Base-by-base conservation (phyloP, 2,113 vertebrate species). In the Melozone crissalis region DNA sequence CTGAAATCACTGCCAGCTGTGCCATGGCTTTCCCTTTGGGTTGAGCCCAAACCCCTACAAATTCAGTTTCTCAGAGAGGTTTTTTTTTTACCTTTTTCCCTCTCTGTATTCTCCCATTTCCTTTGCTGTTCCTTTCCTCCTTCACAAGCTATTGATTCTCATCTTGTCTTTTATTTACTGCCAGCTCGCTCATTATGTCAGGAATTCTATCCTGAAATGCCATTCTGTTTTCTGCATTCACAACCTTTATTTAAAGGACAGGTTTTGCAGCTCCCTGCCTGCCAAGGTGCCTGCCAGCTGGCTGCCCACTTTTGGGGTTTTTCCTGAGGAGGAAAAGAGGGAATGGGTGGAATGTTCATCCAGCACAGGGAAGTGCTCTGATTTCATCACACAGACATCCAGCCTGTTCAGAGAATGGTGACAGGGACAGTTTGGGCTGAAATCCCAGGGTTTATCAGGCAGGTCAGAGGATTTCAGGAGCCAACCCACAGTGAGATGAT, bases 81-180 rank as follows among this genome's bases (percentile, higher is more conserved):
- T 8, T n/a, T 41, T 41, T 0, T 26, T 78, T 65, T 39, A 61
- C 67, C 68, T 69, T 75, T 57, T 10, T 1, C 37, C n/a, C 49
- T 65, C 39, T 87, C 57, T 65, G 21, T 51, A 21, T 63, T 87
- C 77, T 74, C 72, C 35, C 16, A 22, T 80, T 93, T 93, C 58
- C 74, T 89, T 80, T 91, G 78, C 79, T 96, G 66, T 44, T 85
- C 69, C n/a, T 90, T 66, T 91, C 46, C 71, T 87, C 66, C 91
- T 87, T 72, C 54, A 65, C 31, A 14, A 81, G 54, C 87, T 87
- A 83, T 90, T 91, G 92, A 95, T 91, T 93, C 71, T 68, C 59
- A 31, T 81, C 91, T 58, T 84, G 81, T 73, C 92, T 94, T 82
- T 94, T 93, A 91, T 91, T 95, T 95, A 87, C 94, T 91, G 87